Percentiles rank a stretch among this genome's conserved stretches.
phyloP scores from a whole-genome alignment of 2,113 vertebrate species.

The Ptilorrhoa leucosticta region DNA sequence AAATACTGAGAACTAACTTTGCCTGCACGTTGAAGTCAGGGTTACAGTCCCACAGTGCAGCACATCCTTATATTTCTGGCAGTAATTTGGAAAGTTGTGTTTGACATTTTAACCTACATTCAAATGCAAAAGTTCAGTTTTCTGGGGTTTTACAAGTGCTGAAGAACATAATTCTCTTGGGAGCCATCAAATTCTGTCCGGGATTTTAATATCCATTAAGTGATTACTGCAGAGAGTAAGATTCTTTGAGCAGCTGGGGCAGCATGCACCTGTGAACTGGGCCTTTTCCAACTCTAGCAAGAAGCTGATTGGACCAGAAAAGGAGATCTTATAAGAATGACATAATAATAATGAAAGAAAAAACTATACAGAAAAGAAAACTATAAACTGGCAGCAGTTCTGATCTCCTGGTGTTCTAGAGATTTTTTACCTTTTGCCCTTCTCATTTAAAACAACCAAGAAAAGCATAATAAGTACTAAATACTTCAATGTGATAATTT shows the following conservation, averaged over 20 bases:
- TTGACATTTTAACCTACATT: slow-evolving; percentile 26
- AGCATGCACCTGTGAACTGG: not conserved
- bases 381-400: not conserved
- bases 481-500: not conserved
- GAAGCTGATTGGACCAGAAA: not conserved
- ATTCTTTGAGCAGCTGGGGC: not conserved
- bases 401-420: not conserved
- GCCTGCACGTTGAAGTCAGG: not conserved
- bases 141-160: not conserved
- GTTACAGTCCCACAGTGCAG: not conserved
- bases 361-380: not conserved
- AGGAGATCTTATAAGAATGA: not conserved
- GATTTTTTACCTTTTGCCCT: not conserved
- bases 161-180: not conserved
- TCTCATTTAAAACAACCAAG: not conserved
- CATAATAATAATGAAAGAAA: not conserved
- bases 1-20: not conserved
- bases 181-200: not conserved
- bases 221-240: not conserved
- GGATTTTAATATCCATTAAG: not conserved
- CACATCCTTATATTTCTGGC: not conserved
- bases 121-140: not conserved
- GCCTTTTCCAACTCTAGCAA: not conserved
- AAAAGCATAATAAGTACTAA: not conserved
- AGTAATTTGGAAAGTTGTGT: not conserved